Evolutionary conservation across 2,888 invertebrate genomes (phyloP), one percentile per base, ranked within the genome.

Genomic region (Mimas tiliae): DNA sequence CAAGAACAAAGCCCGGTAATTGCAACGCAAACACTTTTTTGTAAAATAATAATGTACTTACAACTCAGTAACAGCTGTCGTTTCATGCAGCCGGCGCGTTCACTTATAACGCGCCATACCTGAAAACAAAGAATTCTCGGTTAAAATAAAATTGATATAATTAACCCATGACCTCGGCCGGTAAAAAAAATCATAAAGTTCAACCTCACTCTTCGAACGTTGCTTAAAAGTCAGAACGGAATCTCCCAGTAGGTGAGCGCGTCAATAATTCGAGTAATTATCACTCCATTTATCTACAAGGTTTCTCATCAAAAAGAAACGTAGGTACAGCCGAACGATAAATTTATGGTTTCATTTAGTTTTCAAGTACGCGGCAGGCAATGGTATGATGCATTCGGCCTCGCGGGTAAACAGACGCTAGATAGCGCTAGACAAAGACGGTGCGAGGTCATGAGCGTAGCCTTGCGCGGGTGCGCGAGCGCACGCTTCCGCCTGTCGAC

Each of bases 401-500:
- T 92, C 93, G 93, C 86, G 87, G 85, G 89, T 86, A 90, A 90
- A 91, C 90, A 90, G 90, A 88, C 90, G 89, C 80, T 91, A 92
- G 92, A 92, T 91, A 91, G 90, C 85, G 86, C 90, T 92, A 93
- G 93, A 93, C 93, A 93, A 92, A 93, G 92, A 91, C 92, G 89
- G 86, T 76, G 91, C 93, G 93, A 93, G 93, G 93, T 93, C 93
- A 92, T 87, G 93, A 93, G 91, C 92, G 89, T 86, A 93, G 93
- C 93, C 92, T 93, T 93, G 93, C 86, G 90, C 90, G 89, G 87
- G 90, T 88, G 90, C 88, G 89, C 87, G 85, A 81, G 85, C 89
- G 85, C 84, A 81, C 86, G 88, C 90, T 90, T 90, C 91, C 91
- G 91, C 91, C 89, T 91, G 86, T 87, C 88, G 87, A 86, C 85